Percentiles rank a stretch among this genome's conserved stretches.
These are phyloP conservation scores for Gasterosteus nipponicus DNA, from an alignment of 2,113 vertebrate genomes.

Conservation along the genomic window DNA sequence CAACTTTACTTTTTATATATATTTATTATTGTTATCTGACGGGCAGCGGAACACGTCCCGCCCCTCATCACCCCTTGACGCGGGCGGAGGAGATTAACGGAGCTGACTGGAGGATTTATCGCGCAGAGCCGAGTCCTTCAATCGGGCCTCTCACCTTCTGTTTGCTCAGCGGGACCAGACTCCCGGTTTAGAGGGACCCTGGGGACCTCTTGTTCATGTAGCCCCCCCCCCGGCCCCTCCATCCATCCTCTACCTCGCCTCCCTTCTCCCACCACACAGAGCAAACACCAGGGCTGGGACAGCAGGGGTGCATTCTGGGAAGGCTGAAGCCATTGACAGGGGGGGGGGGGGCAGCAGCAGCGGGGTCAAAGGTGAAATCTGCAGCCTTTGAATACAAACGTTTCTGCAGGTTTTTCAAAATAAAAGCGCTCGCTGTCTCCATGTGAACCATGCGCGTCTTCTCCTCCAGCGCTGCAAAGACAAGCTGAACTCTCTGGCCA, in stretches of 20 bases:
- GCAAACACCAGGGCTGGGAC: slow-evolving; percentile 60
- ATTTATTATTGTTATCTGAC: background rate
- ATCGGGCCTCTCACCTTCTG: slow-evolving; percentile 64
- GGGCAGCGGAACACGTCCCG: too few relatives aligned
- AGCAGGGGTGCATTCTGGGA: slow-evolving; percentile 64
- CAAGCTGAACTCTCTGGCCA: slow-evolving; percentile 96
- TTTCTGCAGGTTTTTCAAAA: background rate
- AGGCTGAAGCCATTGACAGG: slow-evolving; percentile 31
- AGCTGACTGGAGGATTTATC: slow-evolving; percentile 25
- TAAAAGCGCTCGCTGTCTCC: background rate
- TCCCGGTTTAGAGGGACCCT: slow-evolving; percentile 59
- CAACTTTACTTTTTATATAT: background rate
- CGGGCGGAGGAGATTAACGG: slow-evolving; percentile 1
- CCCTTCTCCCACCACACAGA: slow-evolving; percentile 54
- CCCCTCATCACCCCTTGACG: background rate
- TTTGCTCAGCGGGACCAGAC: slow-evolving; percentile 67
- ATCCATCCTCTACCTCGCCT: slow-evolving; percentile 50
- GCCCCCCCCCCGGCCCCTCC: slow-evolving; percentile 15
- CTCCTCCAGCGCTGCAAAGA: slow-evolving; percentile 94
- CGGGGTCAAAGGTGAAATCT: slow-evolving; percentile 23
- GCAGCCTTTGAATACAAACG: background rate
- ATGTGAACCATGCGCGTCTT: background rate
- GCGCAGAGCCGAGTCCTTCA: slow-evolving; percentile 31
- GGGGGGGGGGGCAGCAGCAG: background rate
- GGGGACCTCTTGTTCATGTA: slow-evolving; percentile 50